phyloP scores from a whole-genome alignment of 2,797 vertebrate genomes.

The Enteromius paludinosus region DNA sequence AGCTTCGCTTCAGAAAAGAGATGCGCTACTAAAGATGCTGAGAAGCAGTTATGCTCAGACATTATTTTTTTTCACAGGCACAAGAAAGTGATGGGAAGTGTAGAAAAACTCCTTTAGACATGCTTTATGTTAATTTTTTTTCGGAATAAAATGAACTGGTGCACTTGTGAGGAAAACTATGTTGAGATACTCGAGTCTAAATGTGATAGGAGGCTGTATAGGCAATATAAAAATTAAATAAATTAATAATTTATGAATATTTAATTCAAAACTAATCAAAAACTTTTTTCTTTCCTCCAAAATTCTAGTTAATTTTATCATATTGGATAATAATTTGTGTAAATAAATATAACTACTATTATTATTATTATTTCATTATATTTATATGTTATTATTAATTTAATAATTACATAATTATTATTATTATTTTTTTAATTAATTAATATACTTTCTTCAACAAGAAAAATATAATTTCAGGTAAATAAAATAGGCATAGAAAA shows the following conservation, averaged over 20 bases:
- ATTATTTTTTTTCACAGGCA: slow-evolving; percentile 51
- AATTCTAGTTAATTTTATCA: background rate
- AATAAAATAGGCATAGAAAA: no score
- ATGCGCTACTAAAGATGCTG: slow-evolving; percentile 60
- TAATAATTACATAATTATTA: no score
- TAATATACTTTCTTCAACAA: no score
- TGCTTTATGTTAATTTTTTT: background rate
- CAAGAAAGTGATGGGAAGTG: slow-evolving; percentile 2
- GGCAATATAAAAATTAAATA: background rate
- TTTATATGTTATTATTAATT: no score
- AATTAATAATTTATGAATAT: background rate
- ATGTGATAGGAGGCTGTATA: background rate
- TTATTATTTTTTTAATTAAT: no score
- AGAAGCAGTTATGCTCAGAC: slow-evolving; percentile 38
- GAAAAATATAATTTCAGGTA: no score
- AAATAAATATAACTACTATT: no score
- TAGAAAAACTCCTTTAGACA: background rate
- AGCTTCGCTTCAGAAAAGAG: slow-evolving; percentile 24
- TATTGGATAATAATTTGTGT: background rate
- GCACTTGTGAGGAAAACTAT: background rate
- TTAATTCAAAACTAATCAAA: background rate
- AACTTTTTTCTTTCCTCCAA: background rate
- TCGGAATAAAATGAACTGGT: background rate
- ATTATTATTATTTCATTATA: no score
- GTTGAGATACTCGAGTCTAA: background rate